Conservation (phyloP, 2,797 vertebrate species). For the Borostomias antarcticus region DNA sequence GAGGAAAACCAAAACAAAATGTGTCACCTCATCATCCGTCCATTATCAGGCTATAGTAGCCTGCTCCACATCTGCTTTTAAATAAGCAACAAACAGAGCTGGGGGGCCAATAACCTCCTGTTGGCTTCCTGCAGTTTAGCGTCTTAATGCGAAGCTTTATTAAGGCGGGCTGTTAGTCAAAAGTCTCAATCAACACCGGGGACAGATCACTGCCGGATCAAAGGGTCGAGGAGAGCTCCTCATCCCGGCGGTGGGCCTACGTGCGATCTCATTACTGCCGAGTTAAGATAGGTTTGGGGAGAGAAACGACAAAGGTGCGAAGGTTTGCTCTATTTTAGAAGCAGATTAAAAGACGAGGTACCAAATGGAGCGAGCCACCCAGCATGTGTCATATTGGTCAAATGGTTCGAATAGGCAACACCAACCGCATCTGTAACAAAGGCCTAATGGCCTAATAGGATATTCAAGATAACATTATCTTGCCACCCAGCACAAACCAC, state of each 20-base stretch:
- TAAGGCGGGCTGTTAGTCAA: constrained; percentile 48
- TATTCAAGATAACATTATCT: not conserved
- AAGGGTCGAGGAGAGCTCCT: constrained; percentile 50
- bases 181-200: constrained; percentile 44
- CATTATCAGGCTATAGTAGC: constrained; percentile 29
- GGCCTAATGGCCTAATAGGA: not conserved
- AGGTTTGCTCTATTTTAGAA: constrained; percentile 55
- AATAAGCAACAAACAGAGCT: constrained; percentile 29
- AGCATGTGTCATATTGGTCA: constrained; percentile 45
- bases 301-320: constrained; percentile 46
- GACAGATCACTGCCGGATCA: too few relatives aligned
- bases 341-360: constrained; percentile 36
- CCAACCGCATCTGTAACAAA: too few relatives aligned
- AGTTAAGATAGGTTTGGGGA: constrained; percentile 57
- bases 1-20: not conserved
- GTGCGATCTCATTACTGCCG: constrained; percentile 60
- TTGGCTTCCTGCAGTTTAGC: constrained; percentile 46
- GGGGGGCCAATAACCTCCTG: constrained; percentile 29
- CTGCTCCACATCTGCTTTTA: constrained; percentile 42
- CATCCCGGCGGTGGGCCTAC: constrained; percentile 42
- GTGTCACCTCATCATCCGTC: constrained; percentile 8
- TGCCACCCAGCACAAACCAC: not conserved
- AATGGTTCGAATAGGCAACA: constrained; percentile 27
- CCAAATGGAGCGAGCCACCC: constrained; percentile 58
- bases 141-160: constrained; percentile 40